These are phyloP conservation scores for Willowsia nigromaculata DNA, from an alignment of 2,888 invertebrate species.

Conservation along the genomic window DNA sequence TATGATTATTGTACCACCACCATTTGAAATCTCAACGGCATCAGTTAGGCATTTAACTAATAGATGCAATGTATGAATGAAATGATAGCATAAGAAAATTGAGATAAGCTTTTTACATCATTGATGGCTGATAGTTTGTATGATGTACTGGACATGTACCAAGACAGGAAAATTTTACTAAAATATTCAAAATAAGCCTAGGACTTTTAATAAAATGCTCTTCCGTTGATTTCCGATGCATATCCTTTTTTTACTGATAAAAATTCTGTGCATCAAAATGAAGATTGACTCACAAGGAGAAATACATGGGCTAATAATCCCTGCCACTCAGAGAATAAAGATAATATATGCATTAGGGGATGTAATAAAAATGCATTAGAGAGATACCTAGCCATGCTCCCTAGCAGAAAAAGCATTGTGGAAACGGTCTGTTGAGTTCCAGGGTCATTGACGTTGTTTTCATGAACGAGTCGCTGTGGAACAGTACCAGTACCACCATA, in stretches of 20 bases:
- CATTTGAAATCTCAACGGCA: not conserved
- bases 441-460: constrained; percentile 78
- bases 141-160: not conserved
- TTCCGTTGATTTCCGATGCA: constrained; percentile 2
- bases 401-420: constrained; percentile 61
- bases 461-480: constrained; percentile 58
- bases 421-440: constrained; percentile 77
- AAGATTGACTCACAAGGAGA: not conserved
- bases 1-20: not conserved
- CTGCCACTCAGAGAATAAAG: not conserved
- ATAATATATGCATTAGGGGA: not conserved
- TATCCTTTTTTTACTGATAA: not conserved
- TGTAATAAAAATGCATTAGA: not conserved
- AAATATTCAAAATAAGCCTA: not conserved
- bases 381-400: constrained; percentile 15
- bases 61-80: no score
- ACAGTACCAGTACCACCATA: constrained; percentile 17
- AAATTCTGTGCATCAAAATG: not conserved
- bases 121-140: no score
- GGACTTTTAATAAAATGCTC: constrained; percentile 3
- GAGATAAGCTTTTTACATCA: not conserved
- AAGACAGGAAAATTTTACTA: not conserved
- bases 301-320: not conserved
- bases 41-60: no score
- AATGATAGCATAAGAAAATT: not conserved